These are phyloP conservation scores for Metaphire vulgaris DNA, from an alignment of 1,140 invertebrate genomes.

Conservation along the genomic window DNA sequence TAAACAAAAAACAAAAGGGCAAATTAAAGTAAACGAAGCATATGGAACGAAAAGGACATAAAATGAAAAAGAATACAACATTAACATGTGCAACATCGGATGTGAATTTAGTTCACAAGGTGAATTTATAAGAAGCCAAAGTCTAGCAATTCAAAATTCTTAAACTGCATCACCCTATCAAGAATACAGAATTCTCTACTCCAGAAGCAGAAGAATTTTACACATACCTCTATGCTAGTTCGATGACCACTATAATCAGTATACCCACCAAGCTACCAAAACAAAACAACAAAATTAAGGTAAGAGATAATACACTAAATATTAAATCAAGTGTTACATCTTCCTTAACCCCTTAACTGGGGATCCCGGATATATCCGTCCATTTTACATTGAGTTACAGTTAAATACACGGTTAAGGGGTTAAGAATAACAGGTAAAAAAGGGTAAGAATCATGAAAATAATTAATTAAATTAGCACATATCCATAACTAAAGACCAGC, in stretches of 20 bases:
- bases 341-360: neutral
- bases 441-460: no score
- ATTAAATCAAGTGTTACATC: neutral
- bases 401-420: no score
- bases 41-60: neutral
- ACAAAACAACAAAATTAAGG: no score
- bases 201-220: neutral
- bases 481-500: no score
- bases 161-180: no score
- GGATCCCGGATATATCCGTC: neutral
- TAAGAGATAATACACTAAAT: no score
- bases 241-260: neutral
- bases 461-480: no score
- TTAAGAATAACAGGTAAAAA: no score
- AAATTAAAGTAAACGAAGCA: no score
- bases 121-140: no score
- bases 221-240: neutral
- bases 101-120: no score
- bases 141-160: neutral
- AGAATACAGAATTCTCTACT: neutral
- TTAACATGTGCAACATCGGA: neutral
- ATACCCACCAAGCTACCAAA: neutral
- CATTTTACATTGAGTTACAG: neutral
- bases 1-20: no score
- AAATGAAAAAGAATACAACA: neutral